Percentiles rank a stretch among this genome's conserved stretches.
These are phyloP conservation scores for Gephyroberyx darwinii DNA, from an alignment of 2,797 vertebrate species.

Conservation along the genomic window DNA sequence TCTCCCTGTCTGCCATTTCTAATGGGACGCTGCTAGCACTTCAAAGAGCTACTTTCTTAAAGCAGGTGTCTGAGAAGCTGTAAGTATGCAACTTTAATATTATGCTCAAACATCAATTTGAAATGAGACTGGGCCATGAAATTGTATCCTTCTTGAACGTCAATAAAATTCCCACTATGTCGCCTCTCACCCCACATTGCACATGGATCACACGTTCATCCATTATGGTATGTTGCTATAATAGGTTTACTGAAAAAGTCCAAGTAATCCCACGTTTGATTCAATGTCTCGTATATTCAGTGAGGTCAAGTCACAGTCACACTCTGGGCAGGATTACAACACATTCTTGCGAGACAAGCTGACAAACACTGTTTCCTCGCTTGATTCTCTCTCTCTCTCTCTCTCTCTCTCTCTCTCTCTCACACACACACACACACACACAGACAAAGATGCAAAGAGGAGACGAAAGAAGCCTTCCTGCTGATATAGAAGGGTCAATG, in stretches of 20 bases:
- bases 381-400: no score
- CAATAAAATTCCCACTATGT: background rate
- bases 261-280: conserved; percentile 21
- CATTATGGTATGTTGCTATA: background rate
- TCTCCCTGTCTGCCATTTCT: conserved; percentile 46
- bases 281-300: background rate
- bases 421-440: background rate
- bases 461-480: no score
- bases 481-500: no score
- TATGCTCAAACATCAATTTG: conserved; percentile 32
- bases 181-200: background rate
- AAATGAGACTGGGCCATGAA: conserved; percentile 40
- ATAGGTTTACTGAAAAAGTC: background rate
- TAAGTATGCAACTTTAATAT: conserved; percentile 34
- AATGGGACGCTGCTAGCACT: conserved; percentile 48
- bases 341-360: conserved; percentile 1
- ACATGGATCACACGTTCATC: background rate
- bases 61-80: conserved; percentile 50
- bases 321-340: conserved; percentile 11
- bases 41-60: conserved; percentile 51
- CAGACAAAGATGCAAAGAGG: background rate
- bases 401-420: no score
- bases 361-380: background rate
- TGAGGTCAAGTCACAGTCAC: background rate
- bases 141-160: conserved; percentile 23